Evolutionary conservation across 2,888 invertebrate genomes (phyloP), one percentile per base, ranked within the genome.

Genomic region (Melinaea marsaeus): DNA sequence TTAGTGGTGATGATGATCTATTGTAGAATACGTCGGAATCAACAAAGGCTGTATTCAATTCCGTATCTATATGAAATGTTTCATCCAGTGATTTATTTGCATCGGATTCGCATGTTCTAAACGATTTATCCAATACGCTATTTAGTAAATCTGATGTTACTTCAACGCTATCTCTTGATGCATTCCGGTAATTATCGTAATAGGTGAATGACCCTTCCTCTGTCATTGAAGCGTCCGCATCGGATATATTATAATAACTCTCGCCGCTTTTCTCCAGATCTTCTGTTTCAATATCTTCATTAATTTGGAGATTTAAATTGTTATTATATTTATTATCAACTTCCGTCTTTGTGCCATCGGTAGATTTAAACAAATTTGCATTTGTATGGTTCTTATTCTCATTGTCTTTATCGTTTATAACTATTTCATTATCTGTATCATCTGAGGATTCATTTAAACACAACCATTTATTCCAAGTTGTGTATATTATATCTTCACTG

Each of bases 41-140:
- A 0, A 86, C 74, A 57, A 90, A 89, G 0, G 87, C 89, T 5
- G 81, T 84, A 61, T 90, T 88, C 82, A 88, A 80, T 3, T 71
- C 72, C 2, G 76, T 75, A n/a, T 78, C 74, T 13, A 79, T 32
- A 42, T 72, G 72, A 55, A 71, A 78, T 0, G 80, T 81, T 69
- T 78, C 75, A 35, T 75, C 72, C 2, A 72, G 61, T 57, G 65
- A 62, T 32, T 67, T 65, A 2, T 59, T 62, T 7, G 51, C 47
- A n/a, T 45, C 61, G 5, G 37, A 33, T 57, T 64, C 69, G 2
- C 69, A 57, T 35, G 68, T 68, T 57, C 66, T 66, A 55, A 60
- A 48, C 2, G 74, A 68, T 37, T 62, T 69, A 32, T 72, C 70
- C 22, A 72, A 48, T 37, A 68, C 57, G 60, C 65, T 56, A 13